Conservation (phyloP, 1,140 invertebrate species). For the Drosophila serrata region DNA sequence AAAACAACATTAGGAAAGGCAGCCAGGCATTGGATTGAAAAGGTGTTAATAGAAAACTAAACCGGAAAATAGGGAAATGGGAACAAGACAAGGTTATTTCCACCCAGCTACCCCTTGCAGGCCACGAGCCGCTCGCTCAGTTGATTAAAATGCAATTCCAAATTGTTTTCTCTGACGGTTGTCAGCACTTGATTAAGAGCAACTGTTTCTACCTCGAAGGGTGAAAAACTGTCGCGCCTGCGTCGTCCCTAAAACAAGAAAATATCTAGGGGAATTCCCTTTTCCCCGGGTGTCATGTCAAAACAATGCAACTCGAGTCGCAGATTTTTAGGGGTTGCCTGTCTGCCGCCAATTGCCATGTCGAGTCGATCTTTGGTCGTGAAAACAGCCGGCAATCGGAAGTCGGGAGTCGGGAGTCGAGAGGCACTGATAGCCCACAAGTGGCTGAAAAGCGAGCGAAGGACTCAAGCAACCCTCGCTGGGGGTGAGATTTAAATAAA, state of each 20-base stretch:
- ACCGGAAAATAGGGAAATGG: slow-evolving; percentile 24
- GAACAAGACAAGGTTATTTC: slow-evolving; percentile 1
- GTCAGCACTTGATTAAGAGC: slow-evolving; percentile 82
- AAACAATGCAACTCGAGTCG: slow-evolving; percentile 73
- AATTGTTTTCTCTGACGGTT: slow-evolving; percentile 72
- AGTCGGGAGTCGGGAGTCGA: slow-evolving; percentile 21
- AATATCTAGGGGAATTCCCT: slow-evolving; percentile 5
- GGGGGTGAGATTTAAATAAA: slow-evolving; percentile 54
- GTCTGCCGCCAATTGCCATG: slow-evolving; percentile 13
- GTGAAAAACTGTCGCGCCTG: slow-evolving; percentile 40
- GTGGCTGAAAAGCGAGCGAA: slow-evolving; percentile 33
- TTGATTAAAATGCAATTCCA: slow-evolving; percentile 81
- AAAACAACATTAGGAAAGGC: slow-evolving; percentile 68
- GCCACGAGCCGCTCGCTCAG: slow-evolving; percentile 33
- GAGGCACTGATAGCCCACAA: slow-evolving; percentile 70
- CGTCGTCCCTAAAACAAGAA: slow-evolving; percentile 1
- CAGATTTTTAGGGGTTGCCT: slow-evolving; percentile 56
- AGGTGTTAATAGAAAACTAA: slow-evolving; percentile 79
- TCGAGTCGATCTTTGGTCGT: neutral
- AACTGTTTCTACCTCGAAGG: slow-evolving; percentile 48
- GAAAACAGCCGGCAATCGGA: slow-evolving; percentile 21
- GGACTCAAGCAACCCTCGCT: slow-evolving; percentile 41
- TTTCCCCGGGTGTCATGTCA: slow-evolving; percentile 69
- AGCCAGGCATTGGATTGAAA: slow-evolving; percentile 38
- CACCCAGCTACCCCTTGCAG: slow-evolving; percentile 17